Evolutionary conservation across 2,113 vertebrate genomes (phyloP).

Genomic region (Oncorhynchus gorbuscha): DNA sequence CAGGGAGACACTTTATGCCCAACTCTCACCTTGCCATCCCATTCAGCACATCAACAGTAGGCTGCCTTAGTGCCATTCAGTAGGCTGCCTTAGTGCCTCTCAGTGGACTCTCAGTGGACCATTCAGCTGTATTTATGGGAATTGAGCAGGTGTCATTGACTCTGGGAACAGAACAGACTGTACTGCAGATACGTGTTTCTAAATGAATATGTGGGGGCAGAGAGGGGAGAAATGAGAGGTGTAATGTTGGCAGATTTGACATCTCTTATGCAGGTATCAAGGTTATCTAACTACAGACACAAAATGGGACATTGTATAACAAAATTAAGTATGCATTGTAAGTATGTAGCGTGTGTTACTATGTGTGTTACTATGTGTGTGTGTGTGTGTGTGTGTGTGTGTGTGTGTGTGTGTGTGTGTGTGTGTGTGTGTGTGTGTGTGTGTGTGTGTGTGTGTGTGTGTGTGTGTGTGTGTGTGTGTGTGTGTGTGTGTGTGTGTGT

Average conservation of each 20-base stretch:
- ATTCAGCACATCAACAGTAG: constrained; percentile 34
- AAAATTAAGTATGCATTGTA: background rate
- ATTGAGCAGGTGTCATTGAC: constrained; percentile 64
- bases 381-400: background rate
- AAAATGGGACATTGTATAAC: too few species aligned
- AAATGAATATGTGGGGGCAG: background rate
- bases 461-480: background rate
- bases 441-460: too few species aligned
- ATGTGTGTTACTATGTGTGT: background rate
- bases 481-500: background rate
- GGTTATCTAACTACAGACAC: too few species aligned
- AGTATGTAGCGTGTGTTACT: background rate
- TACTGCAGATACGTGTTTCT: background rate
- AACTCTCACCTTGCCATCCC: constrained; percentile 34
- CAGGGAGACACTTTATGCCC: too few species aligned
- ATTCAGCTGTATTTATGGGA: constrained; percentile 58
- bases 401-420: background rate
- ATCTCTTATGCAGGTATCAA: too few species aligned
- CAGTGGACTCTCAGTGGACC: constrained; percentile 45
- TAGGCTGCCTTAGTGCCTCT: constrained; percentile 30
- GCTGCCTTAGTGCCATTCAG: constrained; percentile 25
- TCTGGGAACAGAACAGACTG: constrained; percentile 34
- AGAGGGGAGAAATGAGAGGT: background rate
- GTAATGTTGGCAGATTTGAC: too few species aligned
- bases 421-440: too few species aligned